Evolutionary conservation across 2,797 vertebrate species (phyloP).

Genomic region (Paedocypris micromegethes): DNA sequence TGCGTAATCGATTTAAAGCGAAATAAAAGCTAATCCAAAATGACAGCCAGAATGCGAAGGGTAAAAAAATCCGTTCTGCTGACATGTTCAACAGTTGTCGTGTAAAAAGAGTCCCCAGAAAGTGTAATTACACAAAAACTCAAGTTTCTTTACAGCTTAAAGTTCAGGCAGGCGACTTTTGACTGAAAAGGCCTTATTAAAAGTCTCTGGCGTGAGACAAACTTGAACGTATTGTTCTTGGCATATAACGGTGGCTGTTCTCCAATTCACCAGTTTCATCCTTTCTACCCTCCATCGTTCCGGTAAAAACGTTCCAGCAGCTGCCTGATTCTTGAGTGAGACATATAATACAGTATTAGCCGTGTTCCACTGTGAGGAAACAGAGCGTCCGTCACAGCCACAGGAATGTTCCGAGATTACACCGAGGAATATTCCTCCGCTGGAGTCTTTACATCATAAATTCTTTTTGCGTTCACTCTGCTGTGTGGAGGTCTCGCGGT

Average conservation of each 20-base stretch:
- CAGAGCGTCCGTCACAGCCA: slow-evolving; percentile 3
- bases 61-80: slow-evolving; percentile 18
- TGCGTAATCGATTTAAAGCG: no score
- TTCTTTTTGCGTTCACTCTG: slow-evolving; percentile 36
- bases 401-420: neutral
- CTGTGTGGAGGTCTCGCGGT: slow-evolving; percentile 67
- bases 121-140: slow-evolving; percentile 14
- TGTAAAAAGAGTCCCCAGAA: slow-evolving; percentile 12
- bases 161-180: neutral
- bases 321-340: slow-evolving; percentile 26
- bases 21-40: no score
- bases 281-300: slow-evolving; percentile 22
- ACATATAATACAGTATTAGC: slow-evolving; percentile 1
- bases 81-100: slow-evolving; percentile 38
- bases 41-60: no score
- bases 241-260: slow-evolving; percentile 12
- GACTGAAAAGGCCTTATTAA: neutral
- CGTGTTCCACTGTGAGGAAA: slow-evolving; percentile 16
- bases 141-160: slow-evolving; percentile 8
- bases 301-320: slow-evolving; percentile 31
- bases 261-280: slow-evolving; percentile 27
- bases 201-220: slow-evolving; percentile 8
- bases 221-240: slow-evolving; percentile 18
- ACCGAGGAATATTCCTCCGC: slow-evolving; percentile 3
- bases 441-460: neutral